These are phyloP conservation scores for Rhopilema esculentum DNA, from an alignment of 30 jellyfish, hydroid and myxozoan genomes.

Conservation along the genomic window DNA sequence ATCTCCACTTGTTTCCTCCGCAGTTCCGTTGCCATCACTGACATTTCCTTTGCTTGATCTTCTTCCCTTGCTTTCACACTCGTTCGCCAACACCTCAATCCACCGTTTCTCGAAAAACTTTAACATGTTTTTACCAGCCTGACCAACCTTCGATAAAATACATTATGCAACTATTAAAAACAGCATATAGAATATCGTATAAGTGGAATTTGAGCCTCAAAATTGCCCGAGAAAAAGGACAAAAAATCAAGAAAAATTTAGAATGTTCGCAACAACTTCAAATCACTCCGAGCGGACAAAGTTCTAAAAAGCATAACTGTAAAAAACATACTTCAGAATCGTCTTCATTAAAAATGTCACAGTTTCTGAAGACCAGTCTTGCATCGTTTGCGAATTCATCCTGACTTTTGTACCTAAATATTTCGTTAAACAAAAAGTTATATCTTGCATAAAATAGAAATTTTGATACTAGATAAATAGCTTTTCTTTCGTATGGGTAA, in stretches of 20 bases:
- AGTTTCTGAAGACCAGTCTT: conserved; percentile 83
- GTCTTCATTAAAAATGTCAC: conserved; percentile 95
- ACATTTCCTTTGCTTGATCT: conserved; percentile 23
- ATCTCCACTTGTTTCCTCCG: conserved; percentile 50
- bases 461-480: no score
- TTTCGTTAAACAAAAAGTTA: background rate
- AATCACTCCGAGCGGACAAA: background rate
- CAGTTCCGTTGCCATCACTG: conserved; percentile 39
- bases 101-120: conserved; percentile 91
- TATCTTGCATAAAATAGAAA: no score
- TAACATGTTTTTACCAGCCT: conserved; percentile 95
- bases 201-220: no score
- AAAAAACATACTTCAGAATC: conserved; percentile 82
- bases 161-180: background rate
- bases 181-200: no score
- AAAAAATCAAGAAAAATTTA: background rate
- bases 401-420: conserved; percentile 77
- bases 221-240: conserved; percentile 24
- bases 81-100: conserved; percentile 72
- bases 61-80: conserved; percentile 22
- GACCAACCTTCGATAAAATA: conserved; percentile 84
- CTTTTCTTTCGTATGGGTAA: background rate
- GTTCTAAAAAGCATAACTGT: background rate
- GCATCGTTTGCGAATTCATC: conserved; percentile 95
- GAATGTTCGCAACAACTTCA: background rate